Percentiles rank a stretch among this genome's conserved stretches.
phyloP scores from a whole-genome alignment of 2,888 invertebrate genomes.

The Mythimna loreyi region DNA sequence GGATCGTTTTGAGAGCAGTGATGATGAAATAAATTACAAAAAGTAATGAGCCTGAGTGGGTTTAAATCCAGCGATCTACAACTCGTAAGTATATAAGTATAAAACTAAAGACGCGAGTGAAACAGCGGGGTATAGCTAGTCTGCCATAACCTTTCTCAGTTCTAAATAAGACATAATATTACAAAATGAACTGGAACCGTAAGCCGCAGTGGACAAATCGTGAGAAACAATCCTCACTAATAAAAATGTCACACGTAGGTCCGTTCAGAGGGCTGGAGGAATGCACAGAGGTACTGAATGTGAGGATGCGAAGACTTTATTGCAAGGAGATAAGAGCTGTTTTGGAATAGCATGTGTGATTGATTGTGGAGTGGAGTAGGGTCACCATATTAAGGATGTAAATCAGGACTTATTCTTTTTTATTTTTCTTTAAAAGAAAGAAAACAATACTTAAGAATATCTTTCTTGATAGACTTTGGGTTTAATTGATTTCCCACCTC shows the following conservation, averaged over 20 bases:
- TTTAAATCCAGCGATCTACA: too few relatives aligned
- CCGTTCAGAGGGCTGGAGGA: slow-evolving; percentile 68
- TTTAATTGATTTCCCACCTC: too few relatives aligned
- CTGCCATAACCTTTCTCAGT: slow-evolving; percentile 15
- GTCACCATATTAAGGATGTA: slow-evolving; percentile 1
- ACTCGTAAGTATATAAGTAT: too few relatives aligned
- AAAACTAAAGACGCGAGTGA: too few relatives aligned
- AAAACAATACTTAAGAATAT: too few relatives aligned
- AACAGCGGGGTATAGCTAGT: too few relatives aligned
- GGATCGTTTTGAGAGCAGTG: too few relatives aligned
- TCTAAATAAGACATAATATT: slow-evolving; percentile 43
- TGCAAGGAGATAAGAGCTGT: slow-evolving; percentile 56
- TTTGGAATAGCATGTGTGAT: slow-evolving; percentile 49
- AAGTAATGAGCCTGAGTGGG: too few relatives aligned
- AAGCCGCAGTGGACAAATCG: slow-evolving; percentile 65
- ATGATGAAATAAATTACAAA: too few relatives aligned
- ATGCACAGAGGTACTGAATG: slow-evolving; percentile 65
- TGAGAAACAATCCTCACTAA: slow-evolving; percentile 85
- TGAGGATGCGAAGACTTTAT: slow-evolving; percentile 59
- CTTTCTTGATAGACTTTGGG: too few relatives aligned
- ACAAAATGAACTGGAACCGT: slow-evolving; percentile 47
- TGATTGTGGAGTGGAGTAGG: slow-evolving; percentile 39
- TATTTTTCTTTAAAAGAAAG: too few relatives aligned
- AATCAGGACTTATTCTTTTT: not conserved
- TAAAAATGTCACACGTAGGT: slow-evolving; percentile 82